Percentiles rank a stretch among this genome's conserved stretches.
These are phyloP conservation scores for Sussaba pulchella DNA, from an alignment of 2,888 invertebrate genomes.

Conservation along the genomic window DNA sequence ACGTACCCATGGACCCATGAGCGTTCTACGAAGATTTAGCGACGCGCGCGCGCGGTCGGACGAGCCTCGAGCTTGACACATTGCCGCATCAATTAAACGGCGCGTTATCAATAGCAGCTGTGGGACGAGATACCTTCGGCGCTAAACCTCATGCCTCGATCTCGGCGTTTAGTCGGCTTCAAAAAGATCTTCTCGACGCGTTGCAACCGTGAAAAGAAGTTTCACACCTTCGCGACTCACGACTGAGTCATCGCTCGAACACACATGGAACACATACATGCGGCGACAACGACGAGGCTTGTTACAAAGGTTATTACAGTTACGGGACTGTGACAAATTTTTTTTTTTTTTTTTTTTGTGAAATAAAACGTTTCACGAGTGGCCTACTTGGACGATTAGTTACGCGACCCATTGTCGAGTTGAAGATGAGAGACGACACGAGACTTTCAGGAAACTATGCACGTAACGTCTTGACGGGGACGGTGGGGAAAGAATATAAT, in stretches of 20 bases:
- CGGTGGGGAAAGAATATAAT: neutral
- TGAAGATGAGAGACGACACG: slow-evolving; percentile 22
- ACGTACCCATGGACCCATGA: slow-evolving; percentile 19
- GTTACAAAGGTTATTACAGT: slow-evolving; percentile 45
- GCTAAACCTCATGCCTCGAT: slow-evolving; percentile 39
- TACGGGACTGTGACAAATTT: slow-evolving; percentile 30
- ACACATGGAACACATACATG: slow-evolving; percentile 27
- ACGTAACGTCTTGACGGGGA: neutral
- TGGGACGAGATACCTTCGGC: slow-evolving; percentile 39
- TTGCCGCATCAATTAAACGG: slow-evolving; percentile 66
- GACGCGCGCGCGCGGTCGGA: slow-evolving; percentile 51
- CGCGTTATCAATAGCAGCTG: slow-evolving; percentile 64
- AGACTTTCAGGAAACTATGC: slow-evolving; percentile 13
- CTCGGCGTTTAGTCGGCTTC: slow-evolving; percentile 22
- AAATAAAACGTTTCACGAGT: slow-evolving; percentile 44
- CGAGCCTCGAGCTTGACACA: slow-evolving; percentile 61
- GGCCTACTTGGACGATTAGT: slow-evolving; percentile 49
- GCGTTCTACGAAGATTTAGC: slow-evolving; percentile 63
- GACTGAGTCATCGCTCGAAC: slow-evolving; percentile 11
- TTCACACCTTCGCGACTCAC: slow-evolving; percentile 26
- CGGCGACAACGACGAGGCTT: slow-evolving; percentile 12
- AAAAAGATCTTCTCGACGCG: neutral
- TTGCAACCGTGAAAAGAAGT: slow-evolving; percentile 31
- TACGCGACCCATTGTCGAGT: slow-evolving; percentile 31
- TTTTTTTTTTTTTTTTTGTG: slow-evolving; percentile 38